Percentiles rank a stretch among this genome's conserved stretches.
Evolutionary conservation across 2,113 vertebrate genomes (phyloP).

Genomic region (Mellivora capensis): DNA sequence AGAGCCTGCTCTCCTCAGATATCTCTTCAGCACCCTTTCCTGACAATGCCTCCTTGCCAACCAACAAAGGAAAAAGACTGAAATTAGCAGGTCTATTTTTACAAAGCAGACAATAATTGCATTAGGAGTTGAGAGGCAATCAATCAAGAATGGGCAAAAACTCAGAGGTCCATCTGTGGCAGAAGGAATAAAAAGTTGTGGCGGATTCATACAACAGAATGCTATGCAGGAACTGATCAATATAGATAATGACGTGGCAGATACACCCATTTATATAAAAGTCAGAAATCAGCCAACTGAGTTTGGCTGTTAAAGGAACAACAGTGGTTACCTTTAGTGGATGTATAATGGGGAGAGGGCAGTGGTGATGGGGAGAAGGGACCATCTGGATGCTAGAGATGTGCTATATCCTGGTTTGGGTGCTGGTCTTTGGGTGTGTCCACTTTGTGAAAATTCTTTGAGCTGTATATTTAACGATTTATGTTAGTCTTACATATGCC

Average conservation of each 20-base stretch:
- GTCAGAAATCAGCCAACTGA: not conserved
- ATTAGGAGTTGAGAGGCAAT: not conserved
- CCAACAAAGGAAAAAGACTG: not conserved
- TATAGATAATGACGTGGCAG: fast-evolving
- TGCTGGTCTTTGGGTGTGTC: too few relatives aligned
- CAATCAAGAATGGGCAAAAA: not conserved
- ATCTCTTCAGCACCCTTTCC: not conserved
- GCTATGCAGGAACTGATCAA: not conserved
- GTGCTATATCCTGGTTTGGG: not conserved
- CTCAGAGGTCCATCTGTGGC: not conserved
- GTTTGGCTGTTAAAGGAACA: not conserved
- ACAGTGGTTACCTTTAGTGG: not conserved
- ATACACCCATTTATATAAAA: not conserved
- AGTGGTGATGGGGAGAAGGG: too few relatives aligned
- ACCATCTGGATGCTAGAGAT: not conserved
- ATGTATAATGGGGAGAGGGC: too few relatives aligned
- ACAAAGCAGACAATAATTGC: not conserved
- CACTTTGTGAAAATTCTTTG: not conserved
- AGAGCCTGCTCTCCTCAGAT: not conserved
- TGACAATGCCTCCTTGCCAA: not conserved
- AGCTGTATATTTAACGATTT: not conserved
- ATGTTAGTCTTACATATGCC: not conserved
- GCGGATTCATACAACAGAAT: not conserved
- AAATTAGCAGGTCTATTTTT: not conserved
- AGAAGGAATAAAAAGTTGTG: not conserved